phyloP scores from a whole-genome alignment of 2,888 invertebrate genomes.

The Drosophila borborema region DNA sequence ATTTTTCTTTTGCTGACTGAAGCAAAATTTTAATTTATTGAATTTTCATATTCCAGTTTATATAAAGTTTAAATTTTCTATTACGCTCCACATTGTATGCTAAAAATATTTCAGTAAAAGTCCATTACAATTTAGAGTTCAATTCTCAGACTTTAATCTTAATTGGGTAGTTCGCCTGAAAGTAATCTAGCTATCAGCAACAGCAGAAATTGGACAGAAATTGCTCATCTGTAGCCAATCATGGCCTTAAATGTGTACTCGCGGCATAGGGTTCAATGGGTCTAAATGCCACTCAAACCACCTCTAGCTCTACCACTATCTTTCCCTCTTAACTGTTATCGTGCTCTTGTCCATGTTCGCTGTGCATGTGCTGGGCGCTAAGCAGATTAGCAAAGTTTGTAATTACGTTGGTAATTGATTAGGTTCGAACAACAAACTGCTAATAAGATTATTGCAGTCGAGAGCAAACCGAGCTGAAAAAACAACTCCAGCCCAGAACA shows the following conservation, averaged over 20 bases:
- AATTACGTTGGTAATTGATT: slow-evolving; percentile 86
- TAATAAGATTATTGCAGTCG: slow-evolving; percentile 85
- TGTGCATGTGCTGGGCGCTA: slow-evolving; percentile 59
- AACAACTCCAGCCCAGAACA: slow-evolving; percentile 57
- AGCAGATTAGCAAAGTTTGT: slow-evolving; percentile 85
- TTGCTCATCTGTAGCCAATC: slow-evolving; percentile 15
- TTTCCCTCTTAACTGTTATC: background rate
- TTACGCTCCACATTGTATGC: no score
- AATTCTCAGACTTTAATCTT: background rate
- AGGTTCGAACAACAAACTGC: slow-evolving; percentile 86
- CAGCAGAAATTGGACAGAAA: slow-evolving; percentile 28
- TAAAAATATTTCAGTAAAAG: no score
- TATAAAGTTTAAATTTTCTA: no score
- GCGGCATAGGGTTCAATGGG: slow-evolving; percentile 7
- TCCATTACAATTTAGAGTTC: no score
- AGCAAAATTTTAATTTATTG: no score
- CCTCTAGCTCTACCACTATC: background rate
- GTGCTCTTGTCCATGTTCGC: background rate
- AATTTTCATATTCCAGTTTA: no score
- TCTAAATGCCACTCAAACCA: background rate
- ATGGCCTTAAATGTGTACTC: slow-evolving; percentile 19
- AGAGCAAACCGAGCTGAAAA: slow-evolving; percentile 82
- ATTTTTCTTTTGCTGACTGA: no score
- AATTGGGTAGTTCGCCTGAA: background rate
- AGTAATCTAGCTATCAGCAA: slow-evolving; percentile 27